Base-by-base conservation (phyloP, 2,888 invertebrate species). In the Hofmannophila pseudospretella region DNA sequence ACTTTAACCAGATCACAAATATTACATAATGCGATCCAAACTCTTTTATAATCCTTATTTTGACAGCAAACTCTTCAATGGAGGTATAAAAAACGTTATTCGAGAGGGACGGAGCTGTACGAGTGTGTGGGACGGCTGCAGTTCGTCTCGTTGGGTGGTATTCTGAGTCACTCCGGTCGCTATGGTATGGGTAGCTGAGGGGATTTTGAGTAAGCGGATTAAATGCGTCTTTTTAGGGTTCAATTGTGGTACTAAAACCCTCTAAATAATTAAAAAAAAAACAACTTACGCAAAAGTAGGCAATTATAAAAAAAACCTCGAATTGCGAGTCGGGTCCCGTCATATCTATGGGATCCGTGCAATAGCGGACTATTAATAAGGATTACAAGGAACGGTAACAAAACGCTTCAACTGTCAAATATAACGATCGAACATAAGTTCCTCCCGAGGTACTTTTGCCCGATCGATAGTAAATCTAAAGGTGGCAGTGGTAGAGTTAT, bases 31-130 rank as follows among this genome's bases (percentile, higher is more conserved):
- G 7, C 62, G 53, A 48, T 80, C 72, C 84, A 74, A 75, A 73
- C 62, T 60, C 73, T 82, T 75, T 79, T 81, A 82, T 82, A 84
- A 85, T 84, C 81, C 80, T 85, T 85, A 86, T 86, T 86, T 86
- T 86, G 85, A 86, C 85, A 85, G 81, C 77, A 69, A 75, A 76
- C 76, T 77, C 68, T 75, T 81, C 78, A 84, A 81, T 81, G 77
- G 67, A 70, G 63, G 57, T 56, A 69, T 69, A 79, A 79, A 80
- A 72, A 58, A 39, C 32, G 12, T 19, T 38, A 53, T 13, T 35
- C 25, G 56, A 71, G 42, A 25, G 63, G 44, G 73, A 79, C 51
- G 38, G 19, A 14, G 52, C 50, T 55, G 65, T 73, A 62, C 44
- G 52, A 5, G n/a, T 5, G 60, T 72, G 22, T 31, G 68, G 50